These are phyloP conservation scores for Chymomyza procnemis DNA, from an alignment of 2,888 invertebrate genomes.

Conservation along the genomic window DNA sequence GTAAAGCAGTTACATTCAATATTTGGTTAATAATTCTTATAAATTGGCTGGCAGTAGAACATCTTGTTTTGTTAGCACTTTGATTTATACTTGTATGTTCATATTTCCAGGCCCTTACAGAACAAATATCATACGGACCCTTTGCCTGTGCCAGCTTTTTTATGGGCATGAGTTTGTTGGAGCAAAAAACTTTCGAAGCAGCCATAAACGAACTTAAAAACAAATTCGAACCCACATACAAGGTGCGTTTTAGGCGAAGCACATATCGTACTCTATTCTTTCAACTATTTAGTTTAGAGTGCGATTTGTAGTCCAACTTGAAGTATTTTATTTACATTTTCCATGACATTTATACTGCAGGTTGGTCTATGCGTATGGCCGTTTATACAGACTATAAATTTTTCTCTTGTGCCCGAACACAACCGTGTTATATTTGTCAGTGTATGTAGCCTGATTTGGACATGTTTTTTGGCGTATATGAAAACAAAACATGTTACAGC, in stretches of 20 bases:
- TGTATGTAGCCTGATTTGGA: constrained; percentile 86
- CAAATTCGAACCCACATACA: constrained; percentile 86
- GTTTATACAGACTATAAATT: constrained; percentile 86
- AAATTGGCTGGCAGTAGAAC: neutral
- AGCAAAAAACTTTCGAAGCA: constrained; percentile 83
- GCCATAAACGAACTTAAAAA: constrained; percentile 83
- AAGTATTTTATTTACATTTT: neutral
- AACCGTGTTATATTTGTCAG: constrained; percentile 87
- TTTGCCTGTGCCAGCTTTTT: constrained; percentile 87
- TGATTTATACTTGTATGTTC: neutral
- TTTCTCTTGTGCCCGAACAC: constrained; percentile 84
- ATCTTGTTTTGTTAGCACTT: neutral
- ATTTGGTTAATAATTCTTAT: neutral
- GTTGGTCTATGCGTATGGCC: constrained; percentile 85
- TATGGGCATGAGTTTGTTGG: constrained; percentile 86
- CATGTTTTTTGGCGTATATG: constrained; percentile 87
- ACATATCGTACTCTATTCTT: neutral
- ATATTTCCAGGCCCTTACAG: constrained; percentile 81
- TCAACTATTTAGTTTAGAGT: neutral
- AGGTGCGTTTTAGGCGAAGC: constrained; percentile 54
- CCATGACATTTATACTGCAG: constrained; percentile 39
- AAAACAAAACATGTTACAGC: constrained; percentile 79
- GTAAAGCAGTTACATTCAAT: constrained; percentile 45
- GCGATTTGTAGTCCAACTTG: neutral
- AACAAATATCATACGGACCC: constrained; percentile 88